Conservation (phyloP, 2,797 vertebrate genomes). For the Staurois parvus region DNA sequence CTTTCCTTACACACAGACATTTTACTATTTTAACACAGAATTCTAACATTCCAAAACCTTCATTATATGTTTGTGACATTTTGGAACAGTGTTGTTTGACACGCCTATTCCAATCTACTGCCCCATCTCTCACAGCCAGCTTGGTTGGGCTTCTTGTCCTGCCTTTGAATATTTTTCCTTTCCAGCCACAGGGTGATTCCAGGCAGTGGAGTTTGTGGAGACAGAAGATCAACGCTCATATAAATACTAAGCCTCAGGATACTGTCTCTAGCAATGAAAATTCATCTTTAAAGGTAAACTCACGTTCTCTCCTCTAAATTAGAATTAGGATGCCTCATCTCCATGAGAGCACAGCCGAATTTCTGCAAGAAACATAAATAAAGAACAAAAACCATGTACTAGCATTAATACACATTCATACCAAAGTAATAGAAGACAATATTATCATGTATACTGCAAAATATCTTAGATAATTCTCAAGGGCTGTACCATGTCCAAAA, state of each 20-base stretch:
- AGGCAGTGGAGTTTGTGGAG: too few species aligned
- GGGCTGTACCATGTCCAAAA: too few species aligned
- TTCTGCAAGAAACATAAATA: conserved; percentile 77
- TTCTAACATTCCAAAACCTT: too few species aligned
- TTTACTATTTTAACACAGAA: too few species aligned
- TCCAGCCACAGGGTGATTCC: too few species aligned
- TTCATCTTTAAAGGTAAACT: conserved; percentile 67
- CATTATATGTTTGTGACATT: neutral
- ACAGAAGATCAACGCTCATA: too few species aligned
- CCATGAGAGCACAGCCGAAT: conserved; percentile 94
- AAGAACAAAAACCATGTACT: neutral
- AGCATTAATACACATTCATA: neutral
- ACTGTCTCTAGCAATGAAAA: neutral
- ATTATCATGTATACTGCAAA: neutral
- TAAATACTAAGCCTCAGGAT: neutral
- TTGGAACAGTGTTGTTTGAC: neutral
- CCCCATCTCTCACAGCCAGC: too few species aligned
- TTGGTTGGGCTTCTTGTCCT: too few species aligned
- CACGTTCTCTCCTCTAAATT: conserved; percentile 92
- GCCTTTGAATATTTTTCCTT: too few species aligned
- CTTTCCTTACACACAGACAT: too few species aligned
- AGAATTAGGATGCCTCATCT: conserved; percentile 94
- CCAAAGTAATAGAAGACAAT: neutral
- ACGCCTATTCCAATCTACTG: neutral
- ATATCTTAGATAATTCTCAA: too few species aligned